A percentile compares a stretch with the other conserved stretches of the same genome.
These are phyloP conservation scores for Alouatta palliata DNA, from an alignment of 2,113 vertebrate genomes.

Conservation along the genomic window DNA sequence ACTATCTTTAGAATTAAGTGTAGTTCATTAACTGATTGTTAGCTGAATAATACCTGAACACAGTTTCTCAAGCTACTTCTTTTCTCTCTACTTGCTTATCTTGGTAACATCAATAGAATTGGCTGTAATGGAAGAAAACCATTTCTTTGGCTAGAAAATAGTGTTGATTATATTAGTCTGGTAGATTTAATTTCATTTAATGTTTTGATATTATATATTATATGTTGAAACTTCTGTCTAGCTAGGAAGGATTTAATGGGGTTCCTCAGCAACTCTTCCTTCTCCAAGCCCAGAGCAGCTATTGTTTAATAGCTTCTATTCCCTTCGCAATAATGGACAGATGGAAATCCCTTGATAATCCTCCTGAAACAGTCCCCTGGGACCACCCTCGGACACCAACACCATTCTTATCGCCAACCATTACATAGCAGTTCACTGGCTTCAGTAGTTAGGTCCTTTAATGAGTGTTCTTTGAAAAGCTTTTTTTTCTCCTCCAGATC, in stretches of 20 bases:
- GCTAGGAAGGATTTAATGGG: background rate
- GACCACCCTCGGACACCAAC: rapidly evolving
- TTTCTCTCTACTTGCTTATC: background rate
- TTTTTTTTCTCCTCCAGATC: background rate
- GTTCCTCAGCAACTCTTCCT: background rate
- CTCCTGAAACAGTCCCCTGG: background rate
- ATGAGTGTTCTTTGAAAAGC: background rate
- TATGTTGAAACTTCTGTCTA: background rate
- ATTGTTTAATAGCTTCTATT: too few relatives aligned
- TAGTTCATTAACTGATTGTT: background rate
- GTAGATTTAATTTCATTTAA: background rate
- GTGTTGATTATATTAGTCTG: background rate
- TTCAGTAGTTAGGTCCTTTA: background rate
- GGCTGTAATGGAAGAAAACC: background rate
- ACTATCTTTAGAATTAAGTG: background rate
- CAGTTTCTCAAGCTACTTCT: background rate
- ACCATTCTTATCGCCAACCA: background rate
- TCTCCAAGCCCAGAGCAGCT: background rate
- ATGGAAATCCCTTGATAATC: background rate
- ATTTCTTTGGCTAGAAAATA: background rate
- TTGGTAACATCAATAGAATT: background rate
- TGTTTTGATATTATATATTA: background rate
- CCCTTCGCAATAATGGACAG: too few relatives aligned
- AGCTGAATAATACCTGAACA: background rate
- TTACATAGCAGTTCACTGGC: background rate